These are phyloP conservation scores for Hofmannophila pseudospretella DNA, from an alignment of 2,888 invertebrate species.

Conservation along the genomic window DNA sequence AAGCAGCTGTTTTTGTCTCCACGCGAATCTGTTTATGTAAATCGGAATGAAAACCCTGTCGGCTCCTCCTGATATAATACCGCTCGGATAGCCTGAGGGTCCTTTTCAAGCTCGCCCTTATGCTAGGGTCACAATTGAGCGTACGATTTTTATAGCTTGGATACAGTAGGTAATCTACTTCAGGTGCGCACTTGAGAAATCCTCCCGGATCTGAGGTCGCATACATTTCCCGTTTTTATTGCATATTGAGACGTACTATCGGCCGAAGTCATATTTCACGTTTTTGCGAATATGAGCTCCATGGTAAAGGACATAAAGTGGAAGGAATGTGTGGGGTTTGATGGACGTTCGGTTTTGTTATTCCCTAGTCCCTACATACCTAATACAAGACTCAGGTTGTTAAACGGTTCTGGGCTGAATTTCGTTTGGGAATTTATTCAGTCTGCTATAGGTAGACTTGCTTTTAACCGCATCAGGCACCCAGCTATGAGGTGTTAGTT, in stretches of 20 bases:
- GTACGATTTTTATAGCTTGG: conserved; percentile 62
- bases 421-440: too few relatives aligned
- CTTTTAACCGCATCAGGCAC: too few relatives aligned
- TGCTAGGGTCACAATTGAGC: conserved; percentile 52
- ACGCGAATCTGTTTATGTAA: conserved; percentile 55
- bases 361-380: conserved; percentile 40
- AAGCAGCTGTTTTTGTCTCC: conserved; percentile 3
- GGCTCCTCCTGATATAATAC: conserved; percentile 47
- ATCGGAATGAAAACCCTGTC: conserved; percentile 44
- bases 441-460: neutral
- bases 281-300: conserved; percentile 1
- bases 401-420: conserved; percentile 45
- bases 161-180: conserved; percentile 65
- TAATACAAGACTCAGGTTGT: conserved; percentile 45
- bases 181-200: conserved; percentile 69
- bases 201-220: conserved; percentile 61
- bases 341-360: conserved; percentile 42
- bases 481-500: too few relatives aligned
- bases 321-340: too few relatives aligned
- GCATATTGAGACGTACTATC: conserved; percentile 70
- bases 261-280: neutral
- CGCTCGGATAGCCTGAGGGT: conserved; percentile 44
- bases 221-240: conserved; percentile 68
- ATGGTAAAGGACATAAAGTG: neutral
- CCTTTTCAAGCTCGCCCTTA: conserved; percentile 59